These are phyloP conservation scores for Sebastes glaucus DNA, from an alignment of 2,797 vertebrate genomes.

Conservation along the genomic window DNA sequence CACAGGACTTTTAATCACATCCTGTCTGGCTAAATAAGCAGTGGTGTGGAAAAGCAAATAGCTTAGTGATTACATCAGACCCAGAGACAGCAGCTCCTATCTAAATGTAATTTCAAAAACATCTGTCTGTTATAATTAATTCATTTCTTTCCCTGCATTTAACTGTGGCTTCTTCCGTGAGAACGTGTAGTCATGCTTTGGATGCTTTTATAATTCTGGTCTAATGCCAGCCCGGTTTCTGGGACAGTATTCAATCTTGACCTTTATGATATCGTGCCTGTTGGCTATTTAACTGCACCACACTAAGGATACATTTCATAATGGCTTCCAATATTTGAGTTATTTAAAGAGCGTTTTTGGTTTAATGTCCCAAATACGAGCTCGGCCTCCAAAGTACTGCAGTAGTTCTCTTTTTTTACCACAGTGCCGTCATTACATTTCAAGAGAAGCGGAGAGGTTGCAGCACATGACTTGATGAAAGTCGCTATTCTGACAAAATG, in stretches of 20 bases:
- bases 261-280: slow-evolving; percentile 30
- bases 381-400: background rate
- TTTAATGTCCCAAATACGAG: background rate
- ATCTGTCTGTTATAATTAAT: slow-evolving; percentile 53
- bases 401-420: background rate
- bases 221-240: slow-evolving; percentile 11
- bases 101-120: slow-evolving; percentile 49
- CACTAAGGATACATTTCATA: slow-evolving; percentile 7
- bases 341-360: slow-evolving; percentile 13
- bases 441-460: too few species aligned
- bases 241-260: slow-evolving; percentile 15
- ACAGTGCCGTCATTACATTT: background rate
- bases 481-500: too few species aligned
- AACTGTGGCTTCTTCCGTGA: slow-evolving; percentile 10
- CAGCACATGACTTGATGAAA: too few species aligned
- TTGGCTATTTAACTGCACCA: slow-evolving; percentile 27
- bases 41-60: slow-evolving; percentile 43
- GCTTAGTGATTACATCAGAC: slow-evolving; percentile 31
- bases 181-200: background rate
- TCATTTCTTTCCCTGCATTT: slow-evolving; percentile 7
- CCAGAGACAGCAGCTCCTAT: slow-evolving; percentile 36
- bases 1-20: slow-evolving; percentile 53
- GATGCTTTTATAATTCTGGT: slow-evolving; percentile 9
- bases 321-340: slow-evolving; percentile 4
- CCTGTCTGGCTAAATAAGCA: slow-evolving; percentile 49